These are phyloP conservation scores for Melieria omissa DNA, from an alignment of 2,888 invertebrate species.

Conservation along the genomic window DNA sequence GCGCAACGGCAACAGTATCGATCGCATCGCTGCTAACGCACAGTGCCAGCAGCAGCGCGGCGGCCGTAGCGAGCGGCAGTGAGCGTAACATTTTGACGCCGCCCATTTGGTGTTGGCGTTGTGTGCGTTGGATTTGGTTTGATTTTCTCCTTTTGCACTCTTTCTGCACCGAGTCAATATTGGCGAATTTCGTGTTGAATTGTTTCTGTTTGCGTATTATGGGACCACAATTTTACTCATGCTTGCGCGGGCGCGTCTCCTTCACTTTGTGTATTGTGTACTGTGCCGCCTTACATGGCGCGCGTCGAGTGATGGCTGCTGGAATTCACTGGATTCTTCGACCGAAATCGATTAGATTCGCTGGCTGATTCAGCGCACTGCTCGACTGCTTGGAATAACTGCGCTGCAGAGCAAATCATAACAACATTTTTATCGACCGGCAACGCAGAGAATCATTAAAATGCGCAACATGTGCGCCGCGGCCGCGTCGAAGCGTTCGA, in stretches of 20 bases:
- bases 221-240: constrained; percentile 39
- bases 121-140: constrained; percentile 10
- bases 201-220: constrained; percentile 33
- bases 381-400: too few species aligned
- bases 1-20: constrained; percentile 34
- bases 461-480: too few species aligned
- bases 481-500: too few species aligned
- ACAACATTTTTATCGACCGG: too few species aligned
- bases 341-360: too few species aligned
- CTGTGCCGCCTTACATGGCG: too few species aligned
- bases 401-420: too few species aligned
- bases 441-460: too few species aligned
- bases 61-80: constrained; percentile 35
- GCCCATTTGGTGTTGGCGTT: constrained; percentile 31
- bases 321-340: too few species aligned
- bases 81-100: constrained; percentile 44
- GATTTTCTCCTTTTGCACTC: constrained; percentile 26
- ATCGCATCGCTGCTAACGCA: constrained; percentile 5
- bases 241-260: constrained; percentile 35
- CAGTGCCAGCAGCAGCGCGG: constrained; percentile 24
- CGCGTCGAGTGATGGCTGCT: too few species aligned
- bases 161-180: constrained; percentile 7
- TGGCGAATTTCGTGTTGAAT: constrained; percentile 6
- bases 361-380: too few species aligned
- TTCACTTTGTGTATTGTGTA: background rate